Evolutionary conservation across 2,113 vertebrate species (phyloP).

Genomic region (Callospermophilus lateralis): DNA sequence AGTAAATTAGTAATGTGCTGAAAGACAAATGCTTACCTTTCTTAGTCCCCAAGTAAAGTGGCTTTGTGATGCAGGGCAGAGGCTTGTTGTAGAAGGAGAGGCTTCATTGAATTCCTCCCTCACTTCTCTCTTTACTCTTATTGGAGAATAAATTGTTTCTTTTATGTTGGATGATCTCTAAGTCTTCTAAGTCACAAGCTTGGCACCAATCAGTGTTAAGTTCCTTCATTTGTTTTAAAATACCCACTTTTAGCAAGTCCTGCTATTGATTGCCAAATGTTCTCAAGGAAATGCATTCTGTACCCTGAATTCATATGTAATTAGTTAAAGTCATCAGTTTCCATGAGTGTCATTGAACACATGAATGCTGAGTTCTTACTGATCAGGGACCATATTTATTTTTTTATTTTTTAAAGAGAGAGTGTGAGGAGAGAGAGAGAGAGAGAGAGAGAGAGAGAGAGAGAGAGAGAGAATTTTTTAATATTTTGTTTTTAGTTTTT

Average conservation of each 20-base stretch:
- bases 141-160: not conserved
- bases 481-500: too few species aligned
- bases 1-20: not conserved
- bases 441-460: too few species aligned
- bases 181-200: not conserved
- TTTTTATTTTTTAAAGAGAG: too few species aligned
- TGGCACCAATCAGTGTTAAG: not conserved
- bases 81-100: not conserved
- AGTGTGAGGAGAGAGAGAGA: too few species aligned
- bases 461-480: too few species aligned
- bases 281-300: not conserved
- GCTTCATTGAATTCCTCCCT: too few species aligned
- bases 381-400: not conserved
- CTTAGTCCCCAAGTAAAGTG: not conserved
- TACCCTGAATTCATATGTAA: not conserved
- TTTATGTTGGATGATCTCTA: not conserved
- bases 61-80: not conserved
- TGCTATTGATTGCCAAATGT: not conserved
- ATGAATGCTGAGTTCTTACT: not conserved
- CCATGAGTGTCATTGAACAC: not conserved
- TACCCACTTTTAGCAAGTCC: not conserved
- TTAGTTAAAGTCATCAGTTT: not conserved
- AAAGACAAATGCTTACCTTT: not conserved
- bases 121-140: too few species aligned
- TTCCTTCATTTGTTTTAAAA: not conserved